A percentile compares a stretch with the other conserved stretches of the same genome.
These are phyloP conservation scores for Vanessa atalanta DNA, from an alignment of 1,140 invertebrate species.

Conservation along the genomic window DNA sequence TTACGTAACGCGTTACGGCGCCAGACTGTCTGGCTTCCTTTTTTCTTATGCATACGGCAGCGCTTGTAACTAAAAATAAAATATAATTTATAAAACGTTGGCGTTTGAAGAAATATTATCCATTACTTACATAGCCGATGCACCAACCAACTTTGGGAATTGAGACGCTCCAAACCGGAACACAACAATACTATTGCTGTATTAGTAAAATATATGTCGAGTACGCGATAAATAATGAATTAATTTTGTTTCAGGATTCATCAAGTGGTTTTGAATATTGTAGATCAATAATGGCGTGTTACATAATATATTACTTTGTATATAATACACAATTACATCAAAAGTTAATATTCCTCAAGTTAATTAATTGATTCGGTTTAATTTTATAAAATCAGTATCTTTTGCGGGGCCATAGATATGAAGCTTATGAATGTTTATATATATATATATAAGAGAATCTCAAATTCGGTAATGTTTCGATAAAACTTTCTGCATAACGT, in stretches of 20 bases:
- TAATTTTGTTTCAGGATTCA: constrained; percentile 39
- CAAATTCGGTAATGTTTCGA: constrained; percentile 4
- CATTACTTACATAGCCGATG: too few species aligned
- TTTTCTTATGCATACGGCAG: too few species aligned
- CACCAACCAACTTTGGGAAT: too few species aligned
- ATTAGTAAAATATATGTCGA: too few species aligned
- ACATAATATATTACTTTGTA: constrained; percentile 52
- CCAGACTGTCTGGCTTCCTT: too few species aligned
- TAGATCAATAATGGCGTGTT: constrained; percentile 41
- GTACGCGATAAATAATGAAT: too few species aligned
- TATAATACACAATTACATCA: constrained; percentile 32
- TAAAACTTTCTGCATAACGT: background rate
- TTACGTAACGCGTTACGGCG: too few species aligned
- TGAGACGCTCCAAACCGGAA: too few species aligned
- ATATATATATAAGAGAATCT: constrained; percentile 12
- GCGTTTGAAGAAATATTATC: too few species aligned
- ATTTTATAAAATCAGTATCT: background rate
- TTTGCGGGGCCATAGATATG: constrained; percentile 4
- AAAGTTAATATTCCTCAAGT: constrained; percentile 3
- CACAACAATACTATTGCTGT: too few species aligned
- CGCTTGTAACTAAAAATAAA: too few species aligned
- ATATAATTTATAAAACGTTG: too few species aligned
- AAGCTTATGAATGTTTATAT: background rate
- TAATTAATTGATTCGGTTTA: background rate
- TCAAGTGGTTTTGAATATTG: constrained; percentile 35